Evolutionary conservation across 2,113 vertebrate species (phyloP).

Genomic region (Aldabrachelys gigantea): DNA sequence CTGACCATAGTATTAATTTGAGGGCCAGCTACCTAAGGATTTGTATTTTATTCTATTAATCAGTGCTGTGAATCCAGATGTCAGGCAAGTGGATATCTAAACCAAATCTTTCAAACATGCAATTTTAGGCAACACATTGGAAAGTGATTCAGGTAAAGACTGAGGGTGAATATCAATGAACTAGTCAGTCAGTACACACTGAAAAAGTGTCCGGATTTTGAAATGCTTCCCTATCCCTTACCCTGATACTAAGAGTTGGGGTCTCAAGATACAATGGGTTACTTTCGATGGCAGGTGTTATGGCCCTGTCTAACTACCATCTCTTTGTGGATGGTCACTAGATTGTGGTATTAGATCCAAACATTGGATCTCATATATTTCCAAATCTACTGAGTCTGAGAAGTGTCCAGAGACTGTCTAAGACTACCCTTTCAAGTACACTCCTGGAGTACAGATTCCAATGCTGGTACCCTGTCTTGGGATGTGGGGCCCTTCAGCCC

Average conservation of each 20-base stretch:
- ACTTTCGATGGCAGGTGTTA: background rate
- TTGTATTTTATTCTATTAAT: background rate
- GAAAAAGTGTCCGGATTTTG: background rate
- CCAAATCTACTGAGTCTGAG: background rate
- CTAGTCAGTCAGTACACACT: background rate
- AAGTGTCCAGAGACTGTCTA: background rate
- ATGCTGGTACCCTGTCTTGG: background rate
- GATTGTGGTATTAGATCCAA: background rate
- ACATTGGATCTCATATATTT: background rate
- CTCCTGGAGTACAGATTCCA: background rate
- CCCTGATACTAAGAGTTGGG: background rate
- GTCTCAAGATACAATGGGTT: background rate
- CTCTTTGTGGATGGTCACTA: background rate
- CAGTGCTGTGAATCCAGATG: background rate
- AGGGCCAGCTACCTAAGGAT: background rate
- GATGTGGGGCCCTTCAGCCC: background rate
- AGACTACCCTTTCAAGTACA: background rate
- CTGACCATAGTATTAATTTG: rapidly evolving
- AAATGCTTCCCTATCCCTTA: background rate
- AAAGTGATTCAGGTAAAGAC: background rate
- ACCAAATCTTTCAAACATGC: background rate
- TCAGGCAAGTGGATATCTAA: background rate
- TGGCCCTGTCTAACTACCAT: background rate
- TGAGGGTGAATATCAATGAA: background rate
- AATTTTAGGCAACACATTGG: background rate